These are phyloP conservation scores for Trichomalopsis sarcophagae DNA, from an alignment of 1,140 invertebrate species.

Conservation along the genomic window DNA sequence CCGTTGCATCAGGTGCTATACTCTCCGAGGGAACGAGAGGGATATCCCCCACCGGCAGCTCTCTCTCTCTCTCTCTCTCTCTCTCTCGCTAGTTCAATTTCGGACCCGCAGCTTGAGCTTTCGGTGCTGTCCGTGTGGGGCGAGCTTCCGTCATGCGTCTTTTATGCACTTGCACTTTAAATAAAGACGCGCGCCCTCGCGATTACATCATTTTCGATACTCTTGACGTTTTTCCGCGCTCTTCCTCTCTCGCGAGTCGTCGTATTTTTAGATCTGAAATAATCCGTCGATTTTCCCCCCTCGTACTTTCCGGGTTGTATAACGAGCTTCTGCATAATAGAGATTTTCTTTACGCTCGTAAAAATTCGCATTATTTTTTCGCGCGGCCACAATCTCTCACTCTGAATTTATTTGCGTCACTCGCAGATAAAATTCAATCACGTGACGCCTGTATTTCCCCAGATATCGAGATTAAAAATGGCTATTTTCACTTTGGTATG, in stretches of 20 bases:
- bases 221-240: neutral
- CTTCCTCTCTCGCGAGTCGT: neutral
- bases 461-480: neutral
- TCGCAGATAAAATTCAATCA: slow-evolving; percentile 19
- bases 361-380: neutral
- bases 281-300: neutral
- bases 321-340: neutral
- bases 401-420: slow-evolving; percentile 16
- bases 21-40: neutral
- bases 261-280: slow-evolving; percentile 38
- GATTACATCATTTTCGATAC: slow-evolving; percentile 38
- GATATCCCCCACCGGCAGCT: slow-evolving; percentile 4
- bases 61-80: no score
- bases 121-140: neutral
- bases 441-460: neutral
- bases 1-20: slow-evolving; percentile 42
- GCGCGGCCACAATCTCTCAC: neutral
- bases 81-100: slow-evolving; percentile 9
- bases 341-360: neutral
- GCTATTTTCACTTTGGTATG: neutral
- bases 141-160: slow-evolving; percentile 20
- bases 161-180: slow-evolving; percentile 48
- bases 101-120: neutral
- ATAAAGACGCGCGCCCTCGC: slow-evolving; percentile 28
- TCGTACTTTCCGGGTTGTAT: neutral